phyloP scores from a whole-genome alignment of 2,113 vertebrate genomes.

The Tupaia tana region DNA sequence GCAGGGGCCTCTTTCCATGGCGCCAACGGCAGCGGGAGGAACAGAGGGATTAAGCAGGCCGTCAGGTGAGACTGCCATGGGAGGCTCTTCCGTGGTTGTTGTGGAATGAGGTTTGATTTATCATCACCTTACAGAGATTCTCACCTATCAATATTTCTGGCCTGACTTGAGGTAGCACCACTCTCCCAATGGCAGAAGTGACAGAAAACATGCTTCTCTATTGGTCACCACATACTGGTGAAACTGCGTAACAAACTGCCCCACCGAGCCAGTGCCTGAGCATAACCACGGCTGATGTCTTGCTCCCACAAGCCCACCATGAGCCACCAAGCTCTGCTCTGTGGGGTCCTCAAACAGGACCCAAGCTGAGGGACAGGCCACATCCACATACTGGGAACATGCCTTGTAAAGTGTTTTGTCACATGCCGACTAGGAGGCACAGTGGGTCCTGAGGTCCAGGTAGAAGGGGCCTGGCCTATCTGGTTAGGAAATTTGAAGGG shows the following conservation, averaged over 20 bases:
- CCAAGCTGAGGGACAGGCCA: background rate
- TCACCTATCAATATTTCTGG: background rate
- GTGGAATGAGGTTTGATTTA: too few species aligned
- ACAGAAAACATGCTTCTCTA: too few species aligned
- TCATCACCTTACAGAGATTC: background rate
- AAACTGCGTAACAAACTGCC: background rate
- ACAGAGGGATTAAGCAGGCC: background rate
- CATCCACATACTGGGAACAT: background rate
- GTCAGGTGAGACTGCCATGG: too few species aligned
- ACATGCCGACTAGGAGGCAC: background rate
- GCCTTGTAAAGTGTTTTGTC: fast-evolving
- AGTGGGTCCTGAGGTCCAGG: background rate
- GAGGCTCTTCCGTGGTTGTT: too few species aligned
- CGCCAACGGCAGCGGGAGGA: background rate
- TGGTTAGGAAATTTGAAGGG: too few species aligned
- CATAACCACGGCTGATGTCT: fast-evolving
- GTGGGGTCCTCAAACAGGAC: fast-evolving
- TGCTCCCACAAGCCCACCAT: too few species aligned
- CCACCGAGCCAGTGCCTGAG: fast-evolving
- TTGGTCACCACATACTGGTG: background rate
- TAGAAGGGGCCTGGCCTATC: fast-evolving
- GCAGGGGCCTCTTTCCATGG: background rate
- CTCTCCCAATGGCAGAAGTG: too few species aligned
- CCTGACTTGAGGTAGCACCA: background rate
- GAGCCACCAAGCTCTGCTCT: too few species aligned